phyloP scores from a whole-genome alignment of 2,797 vertebrate genomes.

The Sebastolobus altivelis region DNA sequence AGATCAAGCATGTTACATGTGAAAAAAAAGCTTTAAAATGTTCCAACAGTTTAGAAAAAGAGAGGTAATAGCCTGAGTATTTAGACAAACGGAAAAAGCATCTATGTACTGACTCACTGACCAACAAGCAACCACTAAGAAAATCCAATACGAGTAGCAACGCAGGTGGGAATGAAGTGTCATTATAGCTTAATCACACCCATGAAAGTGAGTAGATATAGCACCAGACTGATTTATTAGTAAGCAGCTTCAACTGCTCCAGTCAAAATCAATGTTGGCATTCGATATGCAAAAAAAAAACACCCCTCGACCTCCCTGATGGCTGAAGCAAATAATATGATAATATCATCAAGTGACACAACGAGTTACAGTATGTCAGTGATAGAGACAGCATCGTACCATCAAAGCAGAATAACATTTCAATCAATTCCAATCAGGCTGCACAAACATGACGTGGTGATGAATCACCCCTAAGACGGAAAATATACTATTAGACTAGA shows the following conservation, averaged over 20 bases:
- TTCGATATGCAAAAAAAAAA: slow-evolving; percentile 51
- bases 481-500: slow-evolving; percentile 16
- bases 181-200: slow-evolving; percentile 64
- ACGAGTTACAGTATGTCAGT: slow-evolving; percentile 54
- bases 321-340: slow-evolving; percentile 62
- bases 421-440: slow-evolving; percentile 63
- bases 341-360: slow-evolving; percentile 68
- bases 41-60: slow-evolving; percentile 19
- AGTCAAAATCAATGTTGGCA: slow-evolving; percentile 68
- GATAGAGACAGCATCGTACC: slow-evolving; percentile 36
- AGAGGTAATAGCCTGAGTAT: not conserved
- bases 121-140: slow-evolving; percentile 13
- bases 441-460: slow-evolving; percentile 46
- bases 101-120: slow-evolving; percentile 1
- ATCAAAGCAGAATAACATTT: slow-evolving; percentile 56
- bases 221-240: slow-evolving; percentile 65
- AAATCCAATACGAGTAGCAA: slow-evolving; percentile 31
- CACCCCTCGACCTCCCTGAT: slow-evolving; percentile 37
- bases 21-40: slow-evolving; percentile 42
- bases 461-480: slow-evolving; percentile 42
- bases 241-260: slow-evolving; percentile 56
- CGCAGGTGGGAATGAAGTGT: slow-evolving; percentile 51
- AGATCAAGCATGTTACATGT: slow-evolving; percentile 42
- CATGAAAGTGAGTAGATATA: slow-evolving; percentile 48
- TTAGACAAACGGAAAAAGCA: not conserved